These are phyloP conservation scores for Aphelenchoides besseyi DNA, from an alignment of 1,140 invertebrate genomes.

Conservation along the genomic window DNA sequence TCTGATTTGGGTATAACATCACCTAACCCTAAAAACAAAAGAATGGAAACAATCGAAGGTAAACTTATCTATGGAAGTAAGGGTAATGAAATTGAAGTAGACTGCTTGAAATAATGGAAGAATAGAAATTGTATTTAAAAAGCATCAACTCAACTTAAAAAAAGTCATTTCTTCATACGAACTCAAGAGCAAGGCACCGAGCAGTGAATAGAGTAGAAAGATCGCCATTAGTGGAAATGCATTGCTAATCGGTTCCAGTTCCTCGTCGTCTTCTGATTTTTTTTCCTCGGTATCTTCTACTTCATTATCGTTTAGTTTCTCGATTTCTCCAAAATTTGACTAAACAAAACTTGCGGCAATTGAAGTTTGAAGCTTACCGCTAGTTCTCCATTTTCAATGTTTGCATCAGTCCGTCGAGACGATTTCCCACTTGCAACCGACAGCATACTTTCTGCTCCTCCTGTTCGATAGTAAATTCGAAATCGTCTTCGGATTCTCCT, in stretches of 20 bases:
- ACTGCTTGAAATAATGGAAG: constrained; percentile 27
- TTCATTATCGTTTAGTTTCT: neutral
- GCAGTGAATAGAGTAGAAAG: constrained; percentile 33
- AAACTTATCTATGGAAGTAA: constrained; percentile 53
- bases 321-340: neutral
- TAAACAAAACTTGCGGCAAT: constrained; percentile 3
- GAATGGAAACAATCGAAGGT: too few species aligned
- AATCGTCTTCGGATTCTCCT: constrained; percentile 18
- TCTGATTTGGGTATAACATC: constrained; percentile 21
- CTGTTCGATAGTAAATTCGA: constrained; percentile 2
- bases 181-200: constrained; percentile 24
- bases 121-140: neutral
- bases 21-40: too few species aligned
- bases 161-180: constrained; percentile 43
- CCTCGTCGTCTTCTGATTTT: constrained; percentile 26
- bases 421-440: neutral
- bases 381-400: neutral
- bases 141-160: constrained; percentile 21
- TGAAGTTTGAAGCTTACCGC: neutral
- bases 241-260: constrained; percentile 11
- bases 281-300: constrained; percentile 12
- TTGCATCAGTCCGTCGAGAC: neutral
- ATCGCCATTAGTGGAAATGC: constrained; percentile 25
- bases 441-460: neutral
- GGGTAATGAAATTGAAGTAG: constrained; percentile 51